Evolutionary conservation across 2,113 vertebrate genomes (phyloP), one percentile per base, ranked within the genome.

Genomic region (Sinocyclocheilus anophthalmus): DNA sequence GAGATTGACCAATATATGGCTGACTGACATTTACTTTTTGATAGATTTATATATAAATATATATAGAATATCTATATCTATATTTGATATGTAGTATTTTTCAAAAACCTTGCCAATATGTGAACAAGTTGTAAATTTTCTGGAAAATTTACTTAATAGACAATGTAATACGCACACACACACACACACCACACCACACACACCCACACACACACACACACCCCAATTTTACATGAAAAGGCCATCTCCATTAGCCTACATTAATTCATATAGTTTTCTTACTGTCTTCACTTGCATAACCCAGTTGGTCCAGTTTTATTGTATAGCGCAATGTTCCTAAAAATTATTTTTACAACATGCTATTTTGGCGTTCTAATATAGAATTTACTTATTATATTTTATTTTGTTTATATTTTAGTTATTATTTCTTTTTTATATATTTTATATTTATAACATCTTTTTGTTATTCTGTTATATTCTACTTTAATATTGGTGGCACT

Each of bases 241-340:
- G 16, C 53, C 12, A 22, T 50, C 48, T 39, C 33, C 14, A n/a
- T 61, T 53, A 57, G 26, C 7, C 37, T 67, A 18, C 26, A 42
- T 72, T 88, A 16, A 6, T 8, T 69, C 26, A 24, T 24, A 26
- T 3, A 67, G 13, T 16, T 4, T 53, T 13, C 50, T 53, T 53
- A 53, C 50, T 53, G 12, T 53, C 63, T 33, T 69, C 39, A 30
- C 33, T 57, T 20, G 8, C 13, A 45, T 81, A 57, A 76, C 72
- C 76, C 48, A 81, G 50, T 88, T 84, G 61, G 53, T 55, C 87
- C 37, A 37, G 37, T 37, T 37, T 37, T 37, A 37, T 37, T 37
- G 37, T 37, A 37, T 37, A 37, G 37, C 37, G 37, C 37, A 37
- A 4, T 37, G 37, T 37, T 37, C 37, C 37, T 37, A 37, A 37